Evolutionary conservation across 2,888 invertebrate species (phyloP), one percentile per base, ranked within the genome.

Genomic region (Coleophora deauratella): DNA sequence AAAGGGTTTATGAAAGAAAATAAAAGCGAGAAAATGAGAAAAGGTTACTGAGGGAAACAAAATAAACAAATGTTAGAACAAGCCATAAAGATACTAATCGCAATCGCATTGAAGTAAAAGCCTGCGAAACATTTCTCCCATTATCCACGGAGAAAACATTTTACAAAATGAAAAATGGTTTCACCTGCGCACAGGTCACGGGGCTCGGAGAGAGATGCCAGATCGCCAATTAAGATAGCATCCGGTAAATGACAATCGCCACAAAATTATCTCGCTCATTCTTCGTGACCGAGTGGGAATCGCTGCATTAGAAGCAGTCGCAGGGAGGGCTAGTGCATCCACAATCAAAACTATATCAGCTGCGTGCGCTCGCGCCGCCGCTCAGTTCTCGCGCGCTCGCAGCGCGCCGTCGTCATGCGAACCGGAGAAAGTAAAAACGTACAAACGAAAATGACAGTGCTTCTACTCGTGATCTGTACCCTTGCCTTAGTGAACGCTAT

Each of bases 261-360:
- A 67, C 68, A 67, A 73, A 80, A 85, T 84, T 84, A 80, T 77
- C 73, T 74, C 64, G 77, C 69, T 76, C 69, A 73, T 79, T 79
- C 72, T 73, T 82, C 80, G 84, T 81, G 84, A 81, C 84, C 68
- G 64, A 71, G 71, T 72, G 69, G 64, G 66, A 78, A 79, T 78
- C 68, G 68, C 70, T 77, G 80, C 82, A 76, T 77, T 75, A 74
- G 72, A 75, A 7, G 31, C 31, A 31, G 31, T 63, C 73, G 72
- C 76, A 75, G 79, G 76, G 74, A 80, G 79, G 76, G 77, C 68
- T 69, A 66, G 71, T 78, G 77, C 76, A 79, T 78, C 78, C 59
- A 75, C 72, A 63, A 79, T 74, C 79, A 75, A 73, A 84, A 84
- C 73, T 85, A 85, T 85, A 85, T 78, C 80, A 85, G 75, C 55